Conservation (phyloP, 2,113 vertebrate genomes). For the Dicaeum eximium region DNA sequence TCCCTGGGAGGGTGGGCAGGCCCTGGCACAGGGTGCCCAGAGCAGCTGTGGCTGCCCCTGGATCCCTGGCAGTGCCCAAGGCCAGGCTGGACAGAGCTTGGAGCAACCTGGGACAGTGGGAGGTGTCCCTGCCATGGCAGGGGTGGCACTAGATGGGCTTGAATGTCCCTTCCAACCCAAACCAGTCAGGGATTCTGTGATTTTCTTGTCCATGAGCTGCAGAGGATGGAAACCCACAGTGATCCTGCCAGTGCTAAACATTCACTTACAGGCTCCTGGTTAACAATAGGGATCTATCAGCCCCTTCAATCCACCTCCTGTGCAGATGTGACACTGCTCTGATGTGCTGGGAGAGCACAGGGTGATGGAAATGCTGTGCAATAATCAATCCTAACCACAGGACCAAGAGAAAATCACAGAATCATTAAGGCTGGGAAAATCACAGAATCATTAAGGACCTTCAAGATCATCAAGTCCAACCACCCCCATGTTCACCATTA, state of each 20-base stretch:
- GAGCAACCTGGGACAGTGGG: not conserved
- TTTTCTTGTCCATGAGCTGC: not conserved
- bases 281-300: rapidly evolving
- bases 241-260: not conserved
- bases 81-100: not conserved
- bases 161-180: not conserved
- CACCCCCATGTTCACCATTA: not conserved
- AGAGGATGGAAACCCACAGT: not conserved
- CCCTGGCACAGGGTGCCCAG: not conserved
- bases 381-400: not conserved
- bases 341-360: not conserved
- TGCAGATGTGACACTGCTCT: not conserved
- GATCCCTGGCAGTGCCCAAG: not conserved
- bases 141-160: not conserved
- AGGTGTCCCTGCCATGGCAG: not conserved
- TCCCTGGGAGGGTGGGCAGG: not conserved
- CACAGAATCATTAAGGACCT: not conserved
- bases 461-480: not conserved
- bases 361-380: not conserved
- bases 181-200: not conserved
- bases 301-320: not conserved
- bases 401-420: not conserved
- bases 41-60: not conserved
- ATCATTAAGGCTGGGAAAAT: not conserved
- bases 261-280: not conserved